Percentiles rank a stretch among this genome's conserved stretches.
These are phyloP conservation scores for Hemiprocne comata DNA, from an alignment of 2,113 vertebrate species.

Conservation along the genomic window DNA sequence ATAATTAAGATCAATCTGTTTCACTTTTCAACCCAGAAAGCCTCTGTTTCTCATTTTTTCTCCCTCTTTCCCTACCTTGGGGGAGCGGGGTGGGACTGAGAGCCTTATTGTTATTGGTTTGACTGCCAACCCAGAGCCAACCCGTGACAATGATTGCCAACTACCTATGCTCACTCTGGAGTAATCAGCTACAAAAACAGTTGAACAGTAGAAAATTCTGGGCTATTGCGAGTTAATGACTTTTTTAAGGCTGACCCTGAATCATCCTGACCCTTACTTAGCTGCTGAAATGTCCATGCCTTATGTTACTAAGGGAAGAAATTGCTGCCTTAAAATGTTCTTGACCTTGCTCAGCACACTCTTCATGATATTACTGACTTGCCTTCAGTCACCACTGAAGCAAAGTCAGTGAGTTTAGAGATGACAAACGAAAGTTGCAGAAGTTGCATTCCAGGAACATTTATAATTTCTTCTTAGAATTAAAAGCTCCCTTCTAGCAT, in stretches of 20 bases:
- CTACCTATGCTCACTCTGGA: background rate
- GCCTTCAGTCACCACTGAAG: background rate
- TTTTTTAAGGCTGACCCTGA: slow-evolving; percentile 18
- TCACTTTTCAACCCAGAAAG: no score
- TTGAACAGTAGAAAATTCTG: background rate
- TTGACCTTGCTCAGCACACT: slow-evolving; percentile 3
- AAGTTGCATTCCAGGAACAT: background rate
- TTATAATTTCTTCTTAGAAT: background rate
- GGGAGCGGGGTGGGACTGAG: no score
- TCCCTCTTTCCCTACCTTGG: no score
- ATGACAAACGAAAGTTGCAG: background rate
- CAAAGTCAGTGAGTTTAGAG: background rate
- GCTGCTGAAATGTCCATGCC: background rate
- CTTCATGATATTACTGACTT: background rate
- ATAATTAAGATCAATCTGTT: no score
- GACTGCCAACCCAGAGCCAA: no score
- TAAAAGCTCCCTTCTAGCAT: background rate
- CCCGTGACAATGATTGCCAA: background rate
- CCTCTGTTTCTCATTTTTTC: no score
- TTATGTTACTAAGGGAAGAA: background rate
- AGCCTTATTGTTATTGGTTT: no score
- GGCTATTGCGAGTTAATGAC: background rate
- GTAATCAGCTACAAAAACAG: slow-evolving; percentile 1
- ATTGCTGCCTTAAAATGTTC: background rate
- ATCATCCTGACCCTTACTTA: background rate